Conservation (phyloP, 2,797 vertebrate species). For the Propithecus perrieri region DNA sequence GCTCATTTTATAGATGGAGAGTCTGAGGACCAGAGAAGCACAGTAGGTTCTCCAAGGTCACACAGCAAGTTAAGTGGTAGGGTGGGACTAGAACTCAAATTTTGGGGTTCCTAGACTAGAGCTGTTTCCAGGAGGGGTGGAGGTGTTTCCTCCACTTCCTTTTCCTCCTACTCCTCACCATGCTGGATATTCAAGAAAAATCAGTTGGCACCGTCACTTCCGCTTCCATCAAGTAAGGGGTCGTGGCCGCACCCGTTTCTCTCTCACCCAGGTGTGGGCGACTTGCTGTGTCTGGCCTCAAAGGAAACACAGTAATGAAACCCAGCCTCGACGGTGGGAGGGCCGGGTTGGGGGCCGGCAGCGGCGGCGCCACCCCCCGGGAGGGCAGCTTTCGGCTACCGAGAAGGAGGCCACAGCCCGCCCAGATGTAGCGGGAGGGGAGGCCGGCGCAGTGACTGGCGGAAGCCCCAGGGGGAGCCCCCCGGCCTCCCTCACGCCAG, state of each 20-base stretch:
- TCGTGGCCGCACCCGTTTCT: rapidly evolving
- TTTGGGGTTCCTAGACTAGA: not conserved
- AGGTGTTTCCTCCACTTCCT: not conserved
- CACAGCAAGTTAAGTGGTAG: conserved; percentile 6
- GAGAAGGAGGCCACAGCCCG: conserved; percentile 60
- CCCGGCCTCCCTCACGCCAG: not conserved
- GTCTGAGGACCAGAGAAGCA: conserved; percentile 6
- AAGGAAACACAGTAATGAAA: conserved; percentile 73
- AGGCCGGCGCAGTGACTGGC: not conserved
- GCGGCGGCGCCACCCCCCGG: not conserved
- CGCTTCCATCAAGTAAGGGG: not conserved
- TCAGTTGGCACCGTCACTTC: conserved; percentile 2
- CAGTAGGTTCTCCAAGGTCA: conserved; percentile 4
- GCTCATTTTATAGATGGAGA: conserved; percentile 26
- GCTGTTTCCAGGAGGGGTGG: not conserved
- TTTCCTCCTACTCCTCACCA: not conserved
- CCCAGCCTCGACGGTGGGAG: conserved; percentile 75
- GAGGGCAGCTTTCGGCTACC: not conserved
- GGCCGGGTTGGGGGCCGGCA: not conserved
- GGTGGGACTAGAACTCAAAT: not conserved
- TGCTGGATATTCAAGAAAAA: conserved; percentile 14
- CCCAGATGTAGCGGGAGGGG: conserved; percentile 57
- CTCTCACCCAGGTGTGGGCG: not conserved
- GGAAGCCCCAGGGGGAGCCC: conserved; percentile 18
- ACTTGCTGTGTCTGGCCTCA: conserved; percentile 70